phyloP scores from a whole-genome alignment of 1,140 invertebrate species.

The Telenomus remus region DNA sequence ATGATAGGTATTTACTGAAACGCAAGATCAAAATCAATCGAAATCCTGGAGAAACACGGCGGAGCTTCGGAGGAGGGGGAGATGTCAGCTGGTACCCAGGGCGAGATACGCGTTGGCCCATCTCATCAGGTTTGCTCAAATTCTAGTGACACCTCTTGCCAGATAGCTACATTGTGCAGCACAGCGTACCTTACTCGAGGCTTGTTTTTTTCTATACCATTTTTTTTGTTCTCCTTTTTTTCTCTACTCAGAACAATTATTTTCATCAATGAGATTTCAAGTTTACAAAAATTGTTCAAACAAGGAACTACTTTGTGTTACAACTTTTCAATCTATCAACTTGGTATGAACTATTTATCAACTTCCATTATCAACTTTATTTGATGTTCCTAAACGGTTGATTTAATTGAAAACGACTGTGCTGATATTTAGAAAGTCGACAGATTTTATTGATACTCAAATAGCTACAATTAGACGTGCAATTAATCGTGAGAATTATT shows the following conservation, averaged over 20 bases:
- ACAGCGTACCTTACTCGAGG: conserved; percentile 69
- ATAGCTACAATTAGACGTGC: conserved; percentile 1
- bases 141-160: conserved; percentile 67
- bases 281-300: too few relatives aligned
- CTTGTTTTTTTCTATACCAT: conserved; percentile 60
- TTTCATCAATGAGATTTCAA: too few relatives aligned
- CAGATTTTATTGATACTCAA: conserved; percentile 3
- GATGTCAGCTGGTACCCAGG: conserved; percentile 88
- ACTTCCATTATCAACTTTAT: too few relatives aligned
- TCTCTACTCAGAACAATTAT: too few relatives aligned
- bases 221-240: conserved; percentile 23
- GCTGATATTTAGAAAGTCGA: conserved; percentile 15
- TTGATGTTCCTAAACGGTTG: conserved; percentile 9
- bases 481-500: neutral
- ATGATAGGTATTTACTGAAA: conserved; percentile 73
- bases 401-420: conserved; percentile 29
- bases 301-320: too few relatives aligned
- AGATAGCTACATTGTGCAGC: conserved; percentile 69
- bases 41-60: conserved; percentile 75
- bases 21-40: conserved; percentile 72
- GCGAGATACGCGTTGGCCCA: conserved; percentile 95
- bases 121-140: conserved; percentile 88
- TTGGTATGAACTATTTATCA: conserved; percentile 2
- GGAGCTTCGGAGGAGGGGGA: conserved; percentile 75
- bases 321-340: conserved; percentile 8